Conservation (phyloP, 2,888 invertebrate genomes). For the Lordiphosa andalusiaca region DNA sequence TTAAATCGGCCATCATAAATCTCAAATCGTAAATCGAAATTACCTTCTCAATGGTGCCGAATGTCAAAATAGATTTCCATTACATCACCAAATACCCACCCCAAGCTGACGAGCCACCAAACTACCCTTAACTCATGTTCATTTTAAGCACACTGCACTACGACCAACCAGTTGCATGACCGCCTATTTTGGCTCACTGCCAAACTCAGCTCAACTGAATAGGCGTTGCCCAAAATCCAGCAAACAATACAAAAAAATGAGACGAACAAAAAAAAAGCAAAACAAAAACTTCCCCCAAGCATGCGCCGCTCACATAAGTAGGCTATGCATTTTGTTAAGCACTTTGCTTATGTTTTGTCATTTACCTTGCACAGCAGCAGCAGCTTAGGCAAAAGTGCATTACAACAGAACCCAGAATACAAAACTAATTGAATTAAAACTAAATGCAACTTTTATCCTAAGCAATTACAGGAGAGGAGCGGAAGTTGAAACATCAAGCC, state of each 20-base stretch:
- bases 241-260: conserved; percentile 7
- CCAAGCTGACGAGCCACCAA: background rate
- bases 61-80: no score
- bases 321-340: conserved; percentile 42
- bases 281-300: conserved; percentile 33
- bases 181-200: conserved; percentile 58
- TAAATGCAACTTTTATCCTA: conserved; percentile 74
- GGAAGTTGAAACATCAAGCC: conserved; percentile 63
- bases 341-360: conserved; percentile 4
- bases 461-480: conserved; percentile 54
- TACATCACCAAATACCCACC: conserved; percentile 1
- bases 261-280: background rate
- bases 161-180: conserved; percentile 54
- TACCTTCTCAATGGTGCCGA: no score
- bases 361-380: conserved; percentile 6
- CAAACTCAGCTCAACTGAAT: conserved; percentile 26
- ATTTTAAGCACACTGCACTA: background rate
- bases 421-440: conserved; percentile 71
- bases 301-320: conserved; percentile 52
- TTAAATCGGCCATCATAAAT: no score
- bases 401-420: conserved; percentile 38
- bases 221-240: conserved; percentile 44
- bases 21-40: no score
- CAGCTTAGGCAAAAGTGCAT: conserved; percentile 28
- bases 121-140: background rate